Base-by-base conservation (phyloP, 2,797 vertebrate genomes). In the Esox lucius region DNA sequence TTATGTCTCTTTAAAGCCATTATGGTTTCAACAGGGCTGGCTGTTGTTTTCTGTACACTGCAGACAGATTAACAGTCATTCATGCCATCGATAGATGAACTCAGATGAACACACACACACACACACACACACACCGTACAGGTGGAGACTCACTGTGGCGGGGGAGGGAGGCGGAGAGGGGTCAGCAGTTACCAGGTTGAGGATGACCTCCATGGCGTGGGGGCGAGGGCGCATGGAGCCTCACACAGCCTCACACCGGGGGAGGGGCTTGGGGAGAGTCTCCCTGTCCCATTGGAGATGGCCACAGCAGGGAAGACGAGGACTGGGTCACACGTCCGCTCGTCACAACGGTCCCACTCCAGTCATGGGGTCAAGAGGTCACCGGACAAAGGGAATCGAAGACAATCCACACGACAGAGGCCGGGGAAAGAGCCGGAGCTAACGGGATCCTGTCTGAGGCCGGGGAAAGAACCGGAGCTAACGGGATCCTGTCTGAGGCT, bases 121-220 rank as follows among this genome's bases (percentile, higher is more conserved):
- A 61, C 70, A 71, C 51, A 46, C 9, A 51, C 64, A 62, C 76
- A n/a, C 19, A 26, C 61, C 24, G 15, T 70, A 78, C 72, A 76
- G 59, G 73, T 74, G 46, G 56, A 84, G 75, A 91, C 93, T 93
- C 88, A 94, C 93, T 3, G 78, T 88, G 72, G 80, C 81, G 35
- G 87, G 84, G 77, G 81, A 61, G 31, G 84, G 84, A 75, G 88
- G 85, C 61, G 86, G 86, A 74, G 90, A 86, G 75, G 88, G 78
- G 70, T 94, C 92, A 75, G 91, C 90, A 17, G 91, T 87, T 81
- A 94, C 89, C 88, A 94, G 88, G 87, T 88, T 93, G 77, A 94
- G 87, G 85, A 94, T 93, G 86, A 94, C 90, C 84, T 94, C 94
- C 94, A 94, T 94, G 82, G 78, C 2, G 1, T 53, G 33, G 42